Evolutionary conservation across 2,113 vertebrate genomes (phyloP), one percentile per base, ranked within the genome.

Genomic region (Synchiropus splendidus): DNA sequence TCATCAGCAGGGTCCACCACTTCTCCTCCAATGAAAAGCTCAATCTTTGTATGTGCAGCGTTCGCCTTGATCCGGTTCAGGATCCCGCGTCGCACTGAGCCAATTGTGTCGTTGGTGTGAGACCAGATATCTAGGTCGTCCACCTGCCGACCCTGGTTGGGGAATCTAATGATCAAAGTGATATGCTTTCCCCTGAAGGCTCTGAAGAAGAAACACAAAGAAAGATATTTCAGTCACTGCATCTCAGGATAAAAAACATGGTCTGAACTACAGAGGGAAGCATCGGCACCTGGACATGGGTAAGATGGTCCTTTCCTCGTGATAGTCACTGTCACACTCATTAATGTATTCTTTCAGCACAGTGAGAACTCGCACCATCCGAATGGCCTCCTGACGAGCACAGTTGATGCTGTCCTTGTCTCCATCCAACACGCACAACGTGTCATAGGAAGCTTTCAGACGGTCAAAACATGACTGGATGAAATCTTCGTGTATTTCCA

Each of bases 351-450:
- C 95, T 36, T 92, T 91, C 63, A 99, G 79, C 52, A 99, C 95
- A 64, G 92, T 99, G 73, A 99, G 77, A 50, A 99, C 94, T 58
- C 95, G 86, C 67, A 98, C 95, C 95, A 99, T 99, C 69, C 94
- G 86, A 74, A 97, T 91, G 51, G 95, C 94, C 79, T 99, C 95
- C 61, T 99, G 95, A 43, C 94, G 88, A 45, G 94, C 95, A 67
- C 92, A 95, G 75, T 97, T 98, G 82, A 98, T 94, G 83, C 94
- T 97, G 81, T 98, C 95, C 85, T 99, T 99, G 70, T 99, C 95
- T 64, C 95, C 93, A 68, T 99, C 95, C 81, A 99, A 78, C 53
- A 99, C 94, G 80, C 94, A 97, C 18, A 99, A 73, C 0, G 95
- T 97, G 80, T 98, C 95, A 48, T 98, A 97, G 18, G 95, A 99